Percentiles rank a stretch among this genome's conserved stretches.
Conservation (phyloP, 2,797 vertebrate species). For the Sphenodon punctatus region DNA sequence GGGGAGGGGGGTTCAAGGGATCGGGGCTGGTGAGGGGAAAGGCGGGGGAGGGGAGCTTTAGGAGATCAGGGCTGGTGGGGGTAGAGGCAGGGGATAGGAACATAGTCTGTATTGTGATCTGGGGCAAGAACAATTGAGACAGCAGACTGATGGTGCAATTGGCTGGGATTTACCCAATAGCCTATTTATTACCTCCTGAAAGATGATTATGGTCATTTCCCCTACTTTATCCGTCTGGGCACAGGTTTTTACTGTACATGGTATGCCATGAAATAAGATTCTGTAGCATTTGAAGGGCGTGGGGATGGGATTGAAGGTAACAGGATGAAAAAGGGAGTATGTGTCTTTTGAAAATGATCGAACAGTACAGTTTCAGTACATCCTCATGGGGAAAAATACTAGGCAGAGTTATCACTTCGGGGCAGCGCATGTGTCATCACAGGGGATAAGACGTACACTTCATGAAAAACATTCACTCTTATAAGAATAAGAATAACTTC, state of each 20-base stretch:
- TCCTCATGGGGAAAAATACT: not conserved
- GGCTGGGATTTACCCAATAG: not conserved
- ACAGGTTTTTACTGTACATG: not conserved
- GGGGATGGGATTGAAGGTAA: conserved; percentile 5
- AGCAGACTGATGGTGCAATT: not conserved
- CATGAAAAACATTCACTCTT: conserved; percentile 3
- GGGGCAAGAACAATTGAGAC: not conserved
- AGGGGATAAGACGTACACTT: not conserved
- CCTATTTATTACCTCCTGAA: not conserved
- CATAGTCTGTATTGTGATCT: not conserved
- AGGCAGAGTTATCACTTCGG: not conserved
- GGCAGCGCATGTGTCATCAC: not conserved
- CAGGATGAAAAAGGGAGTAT: not conserved
- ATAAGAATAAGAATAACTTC: conserved; percentile 19
- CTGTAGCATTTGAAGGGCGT: conserved; percentile 2
- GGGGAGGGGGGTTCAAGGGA: too few relatives aligned
- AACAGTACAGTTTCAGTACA: not conserved
- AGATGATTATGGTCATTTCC: too few relatives aligned
- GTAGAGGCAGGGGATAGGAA: too few relatives aligned
- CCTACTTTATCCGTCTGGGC: not conserved
- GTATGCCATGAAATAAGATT: not conserved
- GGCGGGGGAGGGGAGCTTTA: too few relatives aligned
- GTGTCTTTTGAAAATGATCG: not conserved
- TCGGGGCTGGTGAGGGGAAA: too few relatives aligned
- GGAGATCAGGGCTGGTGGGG: too few relatives aligned